Evolutionary conservation across 2,888 invertebrate genomes (phyloP), one percentile per base, ranked within the genome.

Genomic region (Apantesis nais): DNA sequence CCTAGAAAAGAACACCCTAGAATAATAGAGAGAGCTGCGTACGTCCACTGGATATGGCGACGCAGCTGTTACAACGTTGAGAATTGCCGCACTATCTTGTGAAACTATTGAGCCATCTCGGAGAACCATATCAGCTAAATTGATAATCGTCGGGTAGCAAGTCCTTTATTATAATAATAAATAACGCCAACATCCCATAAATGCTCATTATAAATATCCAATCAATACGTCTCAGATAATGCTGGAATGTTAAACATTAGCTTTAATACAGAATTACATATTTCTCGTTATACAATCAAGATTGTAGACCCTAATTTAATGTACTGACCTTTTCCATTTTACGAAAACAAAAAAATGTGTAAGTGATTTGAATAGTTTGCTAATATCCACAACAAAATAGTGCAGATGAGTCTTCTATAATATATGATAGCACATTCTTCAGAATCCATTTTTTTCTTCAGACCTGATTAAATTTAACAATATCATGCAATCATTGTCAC

Each of bases 1-100:
- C 95, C 95, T 95, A 95, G 95, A 95, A 95, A 94, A 94, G 92
- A 95, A 93, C 93, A 93, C 93, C 95, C 95, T 94, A 94, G 90
- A 94, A 92, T 93, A 91, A 85, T 89, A 83, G 86, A 87, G 85
- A 86, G 88, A 88, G 84, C 81, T 87, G 86, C 82, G 81, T 88
- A 84, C 78, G 85, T 84, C 84, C 82, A 82, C 78, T 73, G 85
- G 81, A 77, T 48, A 76, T 81, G 84, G 84, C 79, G 72, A 81
- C 80, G 81, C 84, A 76, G 86, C 81, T 79, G 83, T 81, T 79
- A 88, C 83, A 81, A 87, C 81, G 81, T 86, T 76, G 84, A 78
- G 55, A 84, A 84, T 85, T 74, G 85, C 85, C 76, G 84, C 78
- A 79, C 84, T 82, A 82, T 85, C 84, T 89, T 86, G 86, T 83